Base-by-base conservation (phyloP, 2,113 vertebrate genomes). In the Chaetura pelagica region DNA sequence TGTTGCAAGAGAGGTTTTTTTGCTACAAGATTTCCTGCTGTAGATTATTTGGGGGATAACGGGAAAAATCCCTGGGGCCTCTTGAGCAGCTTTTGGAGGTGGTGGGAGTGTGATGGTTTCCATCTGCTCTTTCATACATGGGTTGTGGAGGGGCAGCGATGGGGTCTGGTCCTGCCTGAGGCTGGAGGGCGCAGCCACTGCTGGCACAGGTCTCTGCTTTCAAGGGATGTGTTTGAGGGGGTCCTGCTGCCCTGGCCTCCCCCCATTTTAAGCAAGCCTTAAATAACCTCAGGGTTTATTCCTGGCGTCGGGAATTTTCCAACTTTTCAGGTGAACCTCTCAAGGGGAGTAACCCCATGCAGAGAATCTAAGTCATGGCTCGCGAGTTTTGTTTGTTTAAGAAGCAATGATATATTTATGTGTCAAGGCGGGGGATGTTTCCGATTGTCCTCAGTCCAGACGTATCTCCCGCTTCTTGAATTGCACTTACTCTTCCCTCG, bases 1-100 rank as follows among this genome's bases (percentile, higher is more conserved):
- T 84, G 90, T 94, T 93, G 94, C 90, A 96, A 95, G 71, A 83
- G 7, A 52, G 63, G 12, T 44, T 12, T n/a, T 86, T 90, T 72
- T 87, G 46, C 88, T 59, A 29, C 34, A 61, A 88, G 57, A 80
- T 90, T 95, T 96, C 85, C 79, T 88, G 79, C 75, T 69, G 79
- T 23, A 67, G 75, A 59, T 18, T 51, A 44, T 64, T 42, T 58
- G 44, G 75, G 88, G 82, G 64, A 75, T 89, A 91, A 55, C 1
- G 5, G 78, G 78, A 91, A 92, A 91, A 91, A 89, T 78, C 48
- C 64, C 35, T 13, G 29, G 34, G 57, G 90, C 62, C 67, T 73
- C 46, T 51, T 72, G 16, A 81, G 71, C 54, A 48, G 44, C 2
- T 6, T n/a, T 79, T 2, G 57, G 80, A 73, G 14, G 1, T 6